A percentile compares a stretch with the other conserved stretches of the same genome.
These are phyloP conservation scores for Ryuthela nishihirai DNA, from an alignment of 2,888 invertebrate species.

Conservation along the genomic window DNA sequence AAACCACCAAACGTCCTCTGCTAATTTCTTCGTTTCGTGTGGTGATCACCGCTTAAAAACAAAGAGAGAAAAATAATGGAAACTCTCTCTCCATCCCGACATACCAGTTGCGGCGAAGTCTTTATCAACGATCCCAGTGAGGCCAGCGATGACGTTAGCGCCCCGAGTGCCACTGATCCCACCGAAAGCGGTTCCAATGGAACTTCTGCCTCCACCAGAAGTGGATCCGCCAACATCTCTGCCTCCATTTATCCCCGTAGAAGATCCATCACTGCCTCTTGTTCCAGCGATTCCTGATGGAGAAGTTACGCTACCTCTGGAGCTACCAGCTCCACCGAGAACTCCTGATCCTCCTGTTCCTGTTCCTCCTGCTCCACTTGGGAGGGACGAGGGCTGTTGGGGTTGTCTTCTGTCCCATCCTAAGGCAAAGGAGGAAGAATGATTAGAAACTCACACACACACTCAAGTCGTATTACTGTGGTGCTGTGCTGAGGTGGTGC, in stretches of 20 bases:
- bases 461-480: too few species aligned
- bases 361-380: neutral
- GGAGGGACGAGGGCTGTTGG: conserved; percentile 2
- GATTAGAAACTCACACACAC: too few species aligned
- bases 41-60: too few species aligned
- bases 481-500: too few species aligned
- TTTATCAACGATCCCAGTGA: conserved; percentile 32
- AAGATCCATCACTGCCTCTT: neutral
- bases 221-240: neutral
- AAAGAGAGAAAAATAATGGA: too few species aligned
- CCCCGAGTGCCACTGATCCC: neutral
- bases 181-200: neutral
- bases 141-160: conserved; percentile 6
- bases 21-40: too few species aligned
- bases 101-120: conserved; percentile 31
- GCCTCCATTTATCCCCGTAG: neutral
- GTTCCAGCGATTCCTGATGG: too few species aligned
- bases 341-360: neutral
- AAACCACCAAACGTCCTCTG: too few species aligned
- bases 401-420: conserved; percentile 22
- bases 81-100: too few species aligned
- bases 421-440: too few species aligned
- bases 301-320: neutral
- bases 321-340: neutral
- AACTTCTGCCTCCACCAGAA: conserved; percentile 1